phyloP scores from a whole-genome alignment of 2,113 vertebrate genomes.

The Megaceryle torquata region DNA sequence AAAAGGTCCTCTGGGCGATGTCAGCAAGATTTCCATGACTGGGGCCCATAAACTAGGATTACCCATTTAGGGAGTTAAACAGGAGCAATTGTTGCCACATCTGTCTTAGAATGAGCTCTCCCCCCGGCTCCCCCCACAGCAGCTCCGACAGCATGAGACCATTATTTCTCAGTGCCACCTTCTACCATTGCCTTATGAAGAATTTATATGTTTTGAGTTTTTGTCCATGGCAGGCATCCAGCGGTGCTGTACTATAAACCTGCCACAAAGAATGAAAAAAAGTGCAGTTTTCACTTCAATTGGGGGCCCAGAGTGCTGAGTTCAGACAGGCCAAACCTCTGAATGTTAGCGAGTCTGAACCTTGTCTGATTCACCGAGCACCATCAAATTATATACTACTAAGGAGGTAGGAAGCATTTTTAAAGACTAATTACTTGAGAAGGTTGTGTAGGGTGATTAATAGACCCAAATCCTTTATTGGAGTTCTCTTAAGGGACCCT shows the following conservation, averaged over 20 bases:
- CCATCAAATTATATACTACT: background rate
- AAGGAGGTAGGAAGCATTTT: slow-evolving; percentile 41
- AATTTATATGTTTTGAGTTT: slow-evolving; percentile 61
- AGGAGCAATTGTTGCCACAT: slow-evolving; percentile 54
- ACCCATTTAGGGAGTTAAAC: slow-evolving; percentile 49
- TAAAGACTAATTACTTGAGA: slow-evolving; percentile 51
- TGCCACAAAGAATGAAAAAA: slow-evolving; percentile 46
- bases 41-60: slow-evolving; percentile 27
- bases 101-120: background rate
- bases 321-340: slow-evolving; percentile 9
- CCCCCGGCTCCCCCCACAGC: accelerated
- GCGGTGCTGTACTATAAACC: slow-evolving; percentile 14
- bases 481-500: slow-evolving; percentile 45
- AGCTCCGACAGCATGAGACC: slow-evolving; percentile 8
- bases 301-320: slow-evolving; percentile 20
- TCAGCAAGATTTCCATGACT: background rate
- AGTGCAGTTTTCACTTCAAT: background rate
- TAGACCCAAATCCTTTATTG: slow-evolving; percentile 56
- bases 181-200: slow-evolving; percentile 50
- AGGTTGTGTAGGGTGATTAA: slow-evolving; percentile 58
- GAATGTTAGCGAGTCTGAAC: slow-evolving; percentile 42
- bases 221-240: slow-evolving; percentile 30
- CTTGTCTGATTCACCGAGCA: background rate
- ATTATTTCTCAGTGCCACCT: slow-evolving; percentile 40
- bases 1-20: background rate